Conservation (phyloP, 2,888 invertebrate genomes). For the Cataglyphis cursor region DNA sequence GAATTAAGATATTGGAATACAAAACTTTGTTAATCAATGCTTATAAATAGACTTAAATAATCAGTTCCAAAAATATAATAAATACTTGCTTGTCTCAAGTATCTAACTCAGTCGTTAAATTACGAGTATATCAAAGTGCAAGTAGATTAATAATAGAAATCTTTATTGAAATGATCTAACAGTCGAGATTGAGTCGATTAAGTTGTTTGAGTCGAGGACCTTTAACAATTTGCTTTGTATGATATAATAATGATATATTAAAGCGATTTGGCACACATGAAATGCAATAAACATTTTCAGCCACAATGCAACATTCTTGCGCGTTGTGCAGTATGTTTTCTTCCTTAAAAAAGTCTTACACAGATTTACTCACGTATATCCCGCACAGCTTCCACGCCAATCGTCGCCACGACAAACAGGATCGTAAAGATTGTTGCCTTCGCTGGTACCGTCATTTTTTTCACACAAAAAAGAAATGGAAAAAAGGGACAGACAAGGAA, state of each 20-base stretch:
- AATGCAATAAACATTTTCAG: neutral
- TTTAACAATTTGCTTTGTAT: neutral
- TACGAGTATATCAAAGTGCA: neutral
- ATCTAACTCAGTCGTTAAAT: neutral
- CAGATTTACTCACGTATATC: conserved; percentile 80
- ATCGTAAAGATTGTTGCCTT: conserved; percentile 44
- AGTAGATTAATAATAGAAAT: neutral
- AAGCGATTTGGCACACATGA: neutral
- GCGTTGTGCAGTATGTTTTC: neutral
- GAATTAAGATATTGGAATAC: neutral
- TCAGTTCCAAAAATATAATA: neutral
- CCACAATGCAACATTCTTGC: neutral
- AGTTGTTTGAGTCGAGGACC: neutral
- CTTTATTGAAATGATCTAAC: neutral
- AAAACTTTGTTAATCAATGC: neutral
- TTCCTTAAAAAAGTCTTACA: neutral
- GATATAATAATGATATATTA: neutral
- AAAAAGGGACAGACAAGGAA: neutral
- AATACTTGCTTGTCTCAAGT: neutral
- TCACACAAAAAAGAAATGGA: neutral
- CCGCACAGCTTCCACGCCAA: conserved; percentile 56
- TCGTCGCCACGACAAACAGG: conserved; percentile 54
- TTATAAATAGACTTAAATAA: neutral
- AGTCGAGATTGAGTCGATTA: neutral
- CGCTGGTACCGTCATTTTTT: conserved; percentile 4